Percentiles rank a stretch among this genome's conserved stretches.
Conservation (phyloP, 1,140 invertebrate species). For the Dermatophagoides farinae region DNA sequence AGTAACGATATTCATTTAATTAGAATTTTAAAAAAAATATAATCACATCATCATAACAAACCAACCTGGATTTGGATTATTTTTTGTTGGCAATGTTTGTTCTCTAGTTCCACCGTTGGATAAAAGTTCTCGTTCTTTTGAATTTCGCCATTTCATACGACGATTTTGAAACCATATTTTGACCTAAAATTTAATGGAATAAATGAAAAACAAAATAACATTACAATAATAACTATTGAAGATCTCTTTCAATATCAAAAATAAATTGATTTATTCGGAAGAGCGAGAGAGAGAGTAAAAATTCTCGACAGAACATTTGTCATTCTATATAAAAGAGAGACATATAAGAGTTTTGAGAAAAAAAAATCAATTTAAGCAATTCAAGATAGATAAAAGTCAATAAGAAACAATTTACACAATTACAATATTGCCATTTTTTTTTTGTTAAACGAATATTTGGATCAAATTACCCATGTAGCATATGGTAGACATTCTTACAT, state of each 20-base stretch:
- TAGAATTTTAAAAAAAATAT: background rate
- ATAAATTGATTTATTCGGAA: background rate
- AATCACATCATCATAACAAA: no score
- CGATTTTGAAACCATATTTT: conserved; percentile 93
- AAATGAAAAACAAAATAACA: background rate
- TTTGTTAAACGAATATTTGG: no score
- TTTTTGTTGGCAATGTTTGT: conserved; percentile 84
- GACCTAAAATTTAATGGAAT: conserved; percentile 37
- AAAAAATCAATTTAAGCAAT: no score
- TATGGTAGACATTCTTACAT: no score
- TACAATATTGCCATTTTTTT: no score
- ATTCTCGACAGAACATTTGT: background rate
- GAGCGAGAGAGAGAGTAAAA: background rate
- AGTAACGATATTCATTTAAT: background rate
- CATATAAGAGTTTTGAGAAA: background rate
- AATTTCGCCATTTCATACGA: conserved; percentile 91
- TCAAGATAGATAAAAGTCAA: no score
- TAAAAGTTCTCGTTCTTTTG: conserved; percentile 80
- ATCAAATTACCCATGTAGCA: no score
- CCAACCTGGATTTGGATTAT: conserved; percentile 69
- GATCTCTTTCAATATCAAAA: background rate
- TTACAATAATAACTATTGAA: background rate
- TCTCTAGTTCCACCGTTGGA: conserved; percentile 76
- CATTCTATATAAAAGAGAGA: background rate
- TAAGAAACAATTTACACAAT: no score